Evolutionary conservation across 2,797 vertebrate species (phyloP), one percentile per base, ranked within the genome.

Genomic region (Propithecus deckenii): DNA sequence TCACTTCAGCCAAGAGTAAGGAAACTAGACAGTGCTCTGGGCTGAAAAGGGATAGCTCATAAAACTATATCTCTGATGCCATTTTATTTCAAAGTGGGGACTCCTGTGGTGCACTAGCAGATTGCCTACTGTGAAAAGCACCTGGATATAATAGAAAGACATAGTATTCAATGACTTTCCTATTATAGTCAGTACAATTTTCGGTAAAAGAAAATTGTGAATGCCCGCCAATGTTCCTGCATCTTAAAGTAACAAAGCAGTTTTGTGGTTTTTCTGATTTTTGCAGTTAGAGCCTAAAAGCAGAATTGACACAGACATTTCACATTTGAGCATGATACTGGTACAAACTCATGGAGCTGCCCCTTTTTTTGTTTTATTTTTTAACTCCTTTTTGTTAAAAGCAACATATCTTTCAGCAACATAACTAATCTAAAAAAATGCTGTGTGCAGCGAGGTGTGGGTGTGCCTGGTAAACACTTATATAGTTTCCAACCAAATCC

Each of bases 71-170:
- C 87, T 50, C 52, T 10, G 13, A 1, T 81, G 59, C 78, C 69
- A 41, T 86, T 95, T 91, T 86, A 86, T 91, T 93, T 93, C 91
- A 61, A 59, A 94, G 75, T 67, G 69, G 22, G 48, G 67, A 5
- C 85, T 72, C 92, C 95, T 52, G 87, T 25, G 78, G 92, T 41
- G 48, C 32, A 8, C 80, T 43, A 25, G 50, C 90, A 84, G 88
- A 92, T 63, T 52, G 90, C 92, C 90, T 92, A 30, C 94, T 97
- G 96, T 43, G 96, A 91, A 95, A 97, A 95, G 90, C 92, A 95
- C 94, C 95, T 88, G 50, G 88, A 38, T 86, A 4, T 95, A 94
- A 94, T 95, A 92, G 89, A 96, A 97, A 93, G 93, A 35, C 93
- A 28, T 63, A 50, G 89, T 91, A 89, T 83, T 95, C 97, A 75